Conservation (phyloP, 1,140 invertebrate genomes). For the Drosophila nannoptera region DNA sequence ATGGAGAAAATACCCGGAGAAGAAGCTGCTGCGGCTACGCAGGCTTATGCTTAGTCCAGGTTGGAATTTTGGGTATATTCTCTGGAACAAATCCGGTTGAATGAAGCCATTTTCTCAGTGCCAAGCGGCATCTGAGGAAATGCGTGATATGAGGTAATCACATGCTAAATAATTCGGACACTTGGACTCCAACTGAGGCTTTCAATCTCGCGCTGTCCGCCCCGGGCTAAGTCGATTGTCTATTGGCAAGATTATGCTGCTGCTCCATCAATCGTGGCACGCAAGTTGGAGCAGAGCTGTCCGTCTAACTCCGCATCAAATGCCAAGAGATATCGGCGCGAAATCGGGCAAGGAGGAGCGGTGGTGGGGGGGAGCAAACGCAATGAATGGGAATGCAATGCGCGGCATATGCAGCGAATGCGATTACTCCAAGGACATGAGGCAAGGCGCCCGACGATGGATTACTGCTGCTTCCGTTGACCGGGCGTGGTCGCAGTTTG, state of each 20-base stretch:
- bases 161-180: neutral
- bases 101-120: too few species aligned
- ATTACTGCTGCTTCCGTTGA: conserved; percentile 59
- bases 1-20: too few species aligned
- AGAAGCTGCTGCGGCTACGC: too few species aligned
- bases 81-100: too few species aligned
- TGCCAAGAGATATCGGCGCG: conserved; percentile 65
- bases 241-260: neutral
- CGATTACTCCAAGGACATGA: conserved; percentile 56
- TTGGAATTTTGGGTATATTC: too few species aligned
- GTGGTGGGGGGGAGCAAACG: neutral
- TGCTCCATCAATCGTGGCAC: conserved; percentile 61
- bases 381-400: conserved; percentile 33
- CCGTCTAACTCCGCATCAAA: conserved; percentile 52
- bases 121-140: neutral
- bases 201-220: neutral
- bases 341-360: conserved; percentile 46
- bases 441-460: conserved; percentile 63
- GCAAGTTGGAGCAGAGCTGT: conserved; percentile 23
- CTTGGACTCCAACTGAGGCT: neutral
- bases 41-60: too few species aligned
- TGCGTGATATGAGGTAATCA: neutral
- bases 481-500: conserved; percentile 7
- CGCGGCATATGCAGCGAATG: conserved; percentile 39
- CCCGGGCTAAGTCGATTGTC: neutral